Evolutionary conservation across 2,113 vertebrate species (phyloP).

Genomic region (Jaculus jaculus): DNA sequence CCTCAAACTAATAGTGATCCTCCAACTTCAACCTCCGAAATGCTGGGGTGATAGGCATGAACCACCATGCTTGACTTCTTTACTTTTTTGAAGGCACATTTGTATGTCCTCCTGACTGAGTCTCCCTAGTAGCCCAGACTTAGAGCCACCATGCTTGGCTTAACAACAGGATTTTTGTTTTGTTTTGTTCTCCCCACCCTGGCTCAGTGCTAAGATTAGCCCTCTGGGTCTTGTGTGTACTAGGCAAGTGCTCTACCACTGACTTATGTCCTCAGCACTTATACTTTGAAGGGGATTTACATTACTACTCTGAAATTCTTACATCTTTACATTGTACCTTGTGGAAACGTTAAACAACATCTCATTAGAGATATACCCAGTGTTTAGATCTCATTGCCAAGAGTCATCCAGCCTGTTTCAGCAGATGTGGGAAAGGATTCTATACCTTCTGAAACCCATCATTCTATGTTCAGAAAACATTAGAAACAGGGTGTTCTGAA

Average conservation of each 20-base stretch:
- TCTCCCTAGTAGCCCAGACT: not conserved
- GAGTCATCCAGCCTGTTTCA: not conserved
- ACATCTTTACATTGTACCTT: not conserved
- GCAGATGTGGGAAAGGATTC: not conserved
- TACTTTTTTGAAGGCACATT: too few relatives aligned
- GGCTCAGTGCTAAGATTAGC: not conserved
- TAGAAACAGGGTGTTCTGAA: slow-evolving; percentile 33
- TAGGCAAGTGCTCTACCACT: not conserved
- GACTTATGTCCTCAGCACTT: not conserved
- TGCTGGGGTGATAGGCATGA: too few relatives aligned
- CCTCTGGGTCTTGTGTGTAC: not conserved
- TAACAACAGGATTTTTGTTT: not conserved
- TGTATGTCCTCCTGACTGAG: not conserved
- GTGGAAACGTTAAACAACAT: not conserved
- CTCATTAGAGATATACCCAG: not conserved
- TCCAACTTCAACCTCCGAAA: too few relatives aligned
- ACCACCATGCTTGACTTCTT: too few relatives aligned
- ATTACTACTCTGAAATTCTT: not conserved
- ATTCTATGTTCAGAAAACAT: not conserved
- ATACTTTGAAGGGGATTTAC: not conserved
- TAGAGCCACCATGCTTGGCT: not conserved
- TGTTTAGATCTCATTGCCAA: not conserved
- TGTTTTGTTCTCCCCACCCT: not conserved
- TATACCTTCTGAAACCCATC: not conserved
- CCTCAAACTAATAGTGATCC: too few relatives aligned